A percentile compares a stretch with the other conserved stretches of the same genome.
Conservation (phyloP, 2,113 vertebrate species). For the Microcebus murinus region DNA sequence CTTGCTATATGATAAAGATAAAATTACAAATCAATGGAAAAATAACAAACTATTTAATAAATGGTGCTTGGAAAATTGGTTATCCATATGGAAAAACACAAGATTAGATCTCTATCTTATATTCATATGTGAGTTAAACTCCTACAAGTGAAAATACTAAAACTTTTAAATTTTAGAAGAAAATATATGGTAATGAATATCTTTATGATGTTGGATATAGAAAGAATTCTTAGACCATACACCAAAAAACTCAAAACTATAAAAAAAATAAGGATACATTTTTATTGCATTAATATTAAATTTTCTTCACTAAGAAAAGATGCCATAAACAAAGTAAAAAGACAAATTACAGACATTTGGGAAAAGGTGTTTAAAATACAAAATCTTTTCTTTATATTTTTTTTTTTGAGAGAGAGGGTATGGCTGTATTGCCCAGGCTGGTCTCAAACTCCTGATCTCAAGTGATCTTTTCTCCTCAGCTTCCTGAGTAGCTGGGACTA, state of each 20-base stretch:
- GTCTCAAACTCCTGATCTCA: too few species aligned
- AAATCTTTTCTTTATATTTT: not conserved
- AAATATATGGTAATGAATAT: not conserved
- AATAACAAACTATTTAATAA: not conserved
- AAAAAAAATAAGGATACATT: conserved; percentile 15
- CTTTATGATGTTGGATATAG: not conserved
- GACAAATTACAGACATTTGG: not conserved
- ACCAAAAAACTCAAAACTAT: not conserved
- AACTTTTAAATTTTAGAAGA: not conserved
- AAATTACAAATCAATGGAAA: not conserved
- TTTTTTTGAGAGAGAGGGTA: too few species aligned
- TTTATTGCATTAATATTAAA: conserved; percentile 3
- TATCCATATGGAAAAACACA: not conserved
- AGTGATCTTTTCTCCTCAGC: too few species aligned
- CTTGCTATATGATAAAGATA: not conserved
- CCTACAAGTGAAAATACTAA: not conserved
- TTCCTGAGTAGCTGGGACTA: too few species aligned
- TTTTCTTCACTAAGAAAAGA: not conserved
- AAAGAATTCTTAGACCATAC: conserved; percentile 17
- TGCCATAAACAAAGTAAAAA: not conserved
- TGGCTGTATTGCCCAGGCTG: too few species aligned
- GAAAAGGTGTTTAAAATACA: not conserved
- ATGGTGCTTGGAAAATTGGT: not conserved
- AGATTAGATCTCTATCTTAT: not conserved
- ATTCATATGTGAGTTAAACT: not conserved